Conservation (phyloP, 2,113 vertebrate genomes). For the Arvicanthis niloticus region DNA sequence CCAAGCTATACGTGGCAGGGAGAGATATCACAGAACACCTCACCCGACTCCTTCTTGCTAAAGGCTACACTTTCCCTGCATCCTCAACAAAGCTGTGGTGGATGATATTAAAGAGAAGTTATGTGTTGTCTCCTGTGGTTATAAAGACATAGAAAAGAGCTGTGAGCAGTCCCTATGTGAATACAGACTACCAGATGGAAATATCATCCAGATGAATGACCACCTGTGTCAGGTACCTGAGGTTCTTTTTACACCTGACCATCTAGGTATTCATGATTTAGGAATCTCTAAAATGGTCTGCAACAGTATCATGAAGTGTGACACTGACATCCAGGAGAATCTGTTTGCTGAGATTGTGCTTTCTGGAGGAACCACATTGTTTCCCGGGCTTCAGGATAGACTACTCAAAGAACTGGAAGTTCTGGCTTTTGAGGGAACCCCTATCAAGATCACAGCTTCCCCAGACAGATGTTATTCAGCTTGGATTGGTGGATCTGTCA, state of each 20-base stretch:
- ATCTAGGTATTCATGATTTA: conserved; percentile 28
- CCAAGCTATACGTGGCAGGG: conserved; percentile 71
- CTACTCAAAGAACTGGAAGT: conserved; percentile 76
- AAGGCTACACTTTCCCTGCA: background rate
- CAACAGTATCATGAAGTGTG: conserved; percentile 79
- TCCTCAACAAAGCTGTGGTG: conserved; percentile 4
- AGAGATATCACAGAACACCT: conserved; percentile 75
- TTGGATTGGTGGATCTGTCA: conserved; percentile 78
- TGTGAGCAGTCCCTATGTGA: conserved; percentile 1
- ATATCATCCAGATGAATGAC: conserved; percentile 66
- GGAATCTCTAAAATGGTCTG: conserved; percentile 76
- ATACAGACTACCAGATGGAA: conserved; percentile 78
- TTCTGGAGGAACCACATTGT: conserved; percentile 78
- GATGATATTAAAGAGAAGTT: conserved; percentile 72
- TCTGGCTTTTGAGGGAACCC: conserved; percentile 55
- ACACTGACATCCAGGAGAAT: conserved; percentile 67
- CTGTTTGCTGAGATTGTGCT: conserved; percentile 79
- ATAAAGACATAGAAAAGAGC: background rate
- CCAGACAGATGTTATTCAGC: conserved; percentile 79
- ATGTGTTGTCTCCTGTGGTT: conserved; percentile 76
- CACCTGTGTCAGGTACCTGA: conserved; percentile 77
- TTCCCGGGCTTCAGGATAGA: conserved; percentile 80
- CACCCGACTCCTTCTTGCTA: conserved; percentile 55
- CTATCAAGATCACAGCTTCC: conserved; percentile 80
- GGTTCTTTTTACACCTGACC: conserved; percentile 78